Evolutionary conservation across 2,113 vertebrate species (phyloP), one percentile per base, ranked within the genome.

Genomic region (Melanerpes formicivorus): DNA sequence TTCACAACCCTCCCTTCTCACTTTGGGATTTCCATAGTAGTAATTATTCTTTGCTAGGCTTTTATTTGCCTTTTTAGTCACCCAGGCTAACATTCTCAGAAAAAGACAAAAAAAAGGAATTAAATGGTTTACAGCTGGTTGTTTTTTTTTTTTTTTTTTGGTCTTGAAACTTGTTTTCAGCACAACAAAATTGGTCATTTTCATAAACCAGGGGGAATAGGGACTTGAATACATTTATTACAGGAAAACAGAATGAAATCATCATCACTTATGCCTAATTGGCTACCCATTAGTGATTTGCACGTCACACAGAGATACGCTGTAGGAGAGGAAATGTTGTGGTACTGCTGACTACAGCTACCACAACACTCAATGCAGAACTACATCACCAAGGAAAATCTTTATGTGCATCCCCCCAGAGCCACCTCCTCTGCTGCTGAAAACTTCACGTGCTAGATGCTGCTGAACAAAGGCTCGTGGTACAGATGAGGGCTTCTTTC

Each of bases 181-280:
- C 14, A 60, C 27, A 60, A 18, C 4, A 1, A 87, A 84, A 75
- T 32, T 17, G 54, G 58, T 58, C 34, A 84, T 73, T 87, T 93
- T 84, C n/a, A 87, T 59, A 92, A 87, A 89, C 6, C 26, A 73
- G n/a, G 65, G 46, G 62, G 71, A 90, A 80, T 1, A 89, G 34
- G 14, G 32, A 88, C 42, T 74, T 78, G 62, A 60, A 67, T 62
- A 40, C n/a, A 75, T 80, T 80, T 85, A 63, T 88, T 72, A 67
- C 18, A 87, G 29, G 55, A 71, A 93, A 91, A 59, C 23, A 87
- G 65, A 94, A 82, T 46, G 80, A 89, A 92, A 89, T 69, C 22
- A 63, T 63, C 59, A 76, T 74, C 40, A 76, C 50, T 89, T 89
- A 84, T 44, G 71, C 26, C 71, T 87, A 87, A 89, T 84, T 87